Base-by-base conservation (phyloP, 2,797 vertebrate species). In the Threskiornis aethiopicus region DNA sequence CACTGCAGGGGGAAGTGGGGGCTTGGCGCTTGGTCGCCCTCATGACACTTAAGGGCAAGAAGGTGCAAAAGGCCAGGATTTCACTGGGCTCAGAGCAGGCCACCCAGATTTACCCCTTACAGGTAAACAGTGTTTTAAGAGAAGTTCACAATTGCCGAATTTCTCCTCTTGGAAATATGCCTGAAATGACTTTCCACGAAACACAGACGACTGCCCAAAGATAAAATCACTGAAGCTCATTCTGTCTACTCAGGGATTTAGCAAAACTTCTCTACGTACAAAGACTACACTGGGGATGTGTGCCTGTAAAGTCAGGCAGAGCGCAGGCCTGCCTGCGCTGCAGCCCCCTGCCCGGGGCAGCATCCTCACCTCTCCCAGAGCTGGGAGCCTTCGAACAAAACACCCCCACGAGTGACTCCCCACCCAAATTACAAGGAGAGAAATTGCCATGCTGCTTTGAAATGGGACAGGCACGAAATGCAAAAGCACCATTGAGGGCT, bases 291-390 rank as follows among this genome's bases (percentile, higher is more conserved):
- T 17, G 41, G 37, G 35, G 64, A 37, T 13, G 21, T 1, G 29
- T 10, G 19, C 37, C 52, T 57, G 44, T 2, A 4, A 35, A 46
- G 25, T 8, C 51, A 10, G 72, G 52, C 57, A 42, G 69, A 47
- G 39, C 3, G 1, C 37, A 29, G 44, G 18, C 37, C n/a, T 52
- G 54, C 26, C 72, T 17, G 41, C 0, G 0, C 65, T 26, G 58
- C 58, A 35, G 15, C 33, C 57, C 55, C 21, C 59, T 29, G 29
- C 18, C 25, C 10, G 4, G 35, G n/a, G 33, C 31, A 72, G 37
- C 83, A 72, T 12, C 83, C 54, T 62, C 55, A 11, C 49, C 35
- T 61, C 51, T 41, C 52, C 37, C 16, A 41, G 18, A 12, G 24
- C 1, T 16, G 37, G 69, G 46, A 78, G 24, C 46, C n/a, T 61